Evolutionary conservation across 2,888 invertebrate species (phyloP), one percentile per base, ranked within the genome.

Genomic region (Pocota personata): DNA sequence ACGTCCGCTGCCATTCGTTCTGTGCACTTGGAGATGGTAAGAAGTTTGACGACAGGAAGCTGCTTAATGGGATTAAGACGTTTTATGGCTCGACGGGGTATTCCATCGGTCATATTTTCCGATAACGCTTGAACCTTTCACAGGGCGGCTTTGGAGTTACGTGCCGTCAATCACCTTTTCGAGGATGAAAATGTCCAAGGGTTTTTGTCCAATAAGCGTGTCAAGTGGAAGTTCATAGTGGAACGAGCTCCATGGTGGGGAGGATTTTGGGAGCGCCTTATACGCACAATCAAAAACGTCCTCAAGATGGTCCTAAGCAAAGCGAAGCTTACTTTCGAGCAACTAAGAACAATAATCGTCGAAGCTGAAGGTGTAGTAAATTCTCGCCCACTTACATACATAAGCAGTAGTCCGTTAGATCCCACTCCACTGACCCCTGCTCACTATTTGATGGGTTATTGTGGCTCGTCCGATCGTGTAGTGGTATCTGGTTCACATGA

Each of bases 281-380:
- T 86, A 8, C 60, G 71, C 6, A 66, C 67, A 4, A 72, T 80
- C 10, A 80, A 86, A 46, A 71, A 76, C 32, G 30, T 72, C 8
- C 58, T 82, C 3, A 80, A 77, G 43, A 35, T 82, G n/a, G 58
- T 64, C n/a, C 77, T 86, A 10, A 52, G 86, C 30, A 75, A 46
- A 8, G 58, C 60, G 12, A 75, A 50, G 16, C 19, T 78, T 8
- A 27, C 7, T n/a, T 27, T 48, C 32, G 69, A 82, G 7, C 37
- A 79, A 24, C 57, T 76, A 1, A 19, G 52, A 21, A 82, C 71
- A 0, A 7, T 71, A 30, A 24, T 82, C 24, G 37, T 57, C 2
- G 82, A 77, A 43, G 71, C 58, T 19, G 83, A 83, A 64, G 60
- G 35, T 14, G 19, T 62, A 5, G 55, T 76, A 0, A 79, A 64